Conservation (phyloP, 1,140 invertebrate genomes). For the Zeugodacus cucurbitae region DNA sequence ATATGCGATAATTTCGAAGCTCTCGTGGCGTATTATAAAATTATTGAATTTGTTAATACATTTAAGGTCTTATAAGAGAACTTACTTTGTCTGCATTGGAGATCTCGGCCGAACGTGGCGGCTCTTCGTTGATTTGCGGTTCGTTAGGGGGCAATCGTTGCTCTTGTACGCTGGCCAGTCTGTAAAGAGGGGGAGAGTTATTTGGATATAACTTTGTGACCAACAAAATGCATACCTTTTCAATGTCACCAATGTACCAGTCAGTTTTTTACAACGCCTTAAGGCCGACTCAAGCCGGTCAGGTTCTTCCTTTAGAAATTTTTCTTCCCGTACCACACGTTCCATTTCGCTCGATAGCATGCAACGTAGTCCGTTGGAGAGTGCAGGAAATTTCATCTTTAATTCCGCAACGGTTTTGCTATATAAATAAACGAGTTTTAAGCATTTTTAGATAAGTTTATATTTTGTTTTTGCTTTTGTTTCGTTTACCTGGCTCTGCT, state of each 20-base stretch:
- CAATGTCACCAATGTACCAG: constrained; percentile 93
- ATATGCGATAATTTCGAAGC: too few species aligned
- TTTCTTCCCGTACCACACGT: constrained; percentile 92
- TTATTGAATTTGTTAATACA: too few species aligned
- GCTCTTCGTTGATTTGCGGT: constrained; percentile 72
- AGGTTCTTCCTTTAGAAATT: constrained; percentile 95
- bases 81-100: constrained; percentile 76
- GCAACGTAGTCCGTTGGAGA: constrained; percentile 90
- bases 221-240: constrained; percentile 81
- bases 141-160: constrained; percentile 81
- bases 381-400: constrained; percentile 88
- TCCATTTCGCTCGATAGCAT: constrained; percentile 94
- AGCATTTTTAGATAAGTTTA: too few species aligned
- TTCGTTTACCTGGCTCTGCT: constrained; percentile 78
- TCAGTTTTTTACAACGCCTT: constrained; percentile 94
- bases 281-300: constrained; percentile 90
- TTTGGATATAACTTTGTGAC: background rate
- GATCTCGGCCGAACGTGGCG: constrained; percentile 74
- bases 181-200: constrained; percentile 64
- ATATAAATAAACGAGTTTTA: constrained; percentile 47
- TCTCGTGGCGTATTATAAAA: too few species aligned
- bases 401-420: constrained; percentile 95
- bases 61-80: background rate
- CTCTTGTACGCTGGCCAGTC: constrained; percentile 94
- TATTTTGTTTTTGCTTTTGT: background rate